Evolutionary conservation across 2,797 vertebrate genomes (phyloP).

Genomic region (Potorous gilbertii): DNA sequence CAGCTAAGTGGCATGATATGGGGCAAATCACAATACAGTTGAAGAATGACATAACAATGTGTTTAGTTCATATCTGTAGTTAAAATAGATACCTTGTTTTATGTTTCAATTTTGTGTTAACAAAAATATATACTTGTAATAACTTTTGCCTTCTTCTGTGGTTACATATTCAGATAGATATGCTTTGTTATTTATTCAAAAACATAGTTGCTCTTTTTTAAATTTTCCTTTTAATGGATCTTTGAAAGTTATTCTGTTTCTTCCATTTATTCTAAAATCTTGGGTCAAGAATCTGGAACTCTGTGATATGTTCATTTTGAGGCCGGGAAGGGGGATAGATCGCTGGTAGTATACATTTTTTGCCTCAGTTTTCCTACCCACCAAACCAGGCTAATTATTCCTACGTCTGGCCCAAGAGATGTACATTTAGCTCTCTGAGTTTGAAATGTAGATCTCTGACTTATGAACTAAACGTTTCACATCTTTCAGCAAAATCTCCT

Average conservation of each 20-base stretch:
- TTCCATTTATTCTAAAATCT: conserved; percentile 11
- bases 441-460: background rate
- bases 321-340: background rate
- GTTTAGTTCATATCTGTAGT: accelerated
- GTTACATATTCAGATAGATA: background rate
- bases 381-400: background rate
- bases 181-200: background rate
- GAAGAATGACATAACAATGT: accelerated
- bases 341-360: background rate
- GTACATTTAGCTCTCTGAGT: background rate
- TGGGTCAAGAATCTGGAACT: conserved; percentile 9
- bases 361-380: background rate
- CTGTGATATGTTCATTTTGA: background rate
- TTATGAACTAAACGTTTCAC: background rate
- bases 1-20: accelerated
- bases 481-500: background rate
- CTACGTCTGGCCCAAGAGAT: background rate
- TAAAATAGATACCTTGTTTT: background rate
- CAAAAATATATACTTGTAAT: background rate
- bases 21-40: accelerated
- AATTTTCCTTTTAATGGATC: too few relatives aligned
- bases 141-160: background rate
- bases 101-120: background rate
- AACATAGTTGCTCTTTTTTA: background rate
- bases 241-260: background rate